Conservation (phyloP, 2,888 invertebrate species). For the Synergus gifuensis region DNA sequence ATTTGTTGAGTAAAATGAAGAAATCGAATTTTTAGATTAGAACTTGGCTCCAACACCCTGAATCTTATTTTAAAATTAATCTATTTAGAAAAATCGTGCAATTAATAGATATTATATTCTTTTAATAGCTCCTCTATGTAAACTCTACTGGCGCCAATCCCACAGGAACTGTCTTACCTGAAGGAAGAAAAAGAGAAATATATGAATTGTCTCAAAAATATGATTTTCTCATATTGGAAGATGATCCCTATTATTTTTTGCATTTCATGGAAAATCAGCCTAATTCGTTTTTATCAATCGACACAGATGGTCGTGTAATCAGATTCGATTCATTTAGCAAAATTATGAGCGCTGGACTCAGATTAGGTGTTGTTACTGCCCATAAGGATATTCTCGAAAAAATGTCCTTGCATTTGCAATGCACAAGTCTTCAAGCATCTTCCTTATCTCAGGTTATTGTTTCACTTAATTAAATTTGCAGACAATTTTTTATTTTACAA, state of each 20-base stretch:
- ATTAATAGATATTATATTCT: slow-evolving; percentile 59
- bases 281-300: slow-evolving; percentile 85
- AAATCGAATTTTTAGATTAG: no score
- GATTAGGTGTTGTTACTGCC: slow-evolving; percentile 86
- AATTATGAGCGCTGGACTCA: slow-evolving; percentile 84
- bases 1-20: no score
- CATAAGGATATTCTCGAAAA: slow-evolving; percentile 82
- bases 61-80: background rate
- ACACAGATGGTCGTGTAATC: slow-evolving; percentile 86
- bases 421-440: slow-evolving; percentile 82
- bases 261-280: slow-evolving; percentile 83
- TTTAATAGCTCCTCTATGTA: slow-evolving; percentile 85
- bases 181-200: slow-evolving; percentile 82
- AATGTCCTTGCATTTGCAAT: slow-evolving; percentile 84
- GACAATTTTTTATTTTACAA: background rate
- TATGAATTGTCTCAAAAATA: slow-evolving; percentile 87
- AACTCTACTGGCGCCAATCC: slow-evolving; percentile 90
- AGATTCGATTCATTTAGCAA: slow-evolving; percentile 89
- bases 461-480: background rate
- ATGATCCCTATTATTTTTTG: slow-evolving; percentile 89
- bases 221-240: slow-evolving; percentile 88
- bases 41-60: no score
- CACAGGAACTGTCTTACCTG: slow-evolving; percentile 84
- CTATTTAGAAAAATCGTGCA: no score
- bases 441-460: slow-evolving; percentile 81